Base-by-base conservation (phyloP, 2,888 invertebrate species). In the Pasiphila rectangulata region DNA sequence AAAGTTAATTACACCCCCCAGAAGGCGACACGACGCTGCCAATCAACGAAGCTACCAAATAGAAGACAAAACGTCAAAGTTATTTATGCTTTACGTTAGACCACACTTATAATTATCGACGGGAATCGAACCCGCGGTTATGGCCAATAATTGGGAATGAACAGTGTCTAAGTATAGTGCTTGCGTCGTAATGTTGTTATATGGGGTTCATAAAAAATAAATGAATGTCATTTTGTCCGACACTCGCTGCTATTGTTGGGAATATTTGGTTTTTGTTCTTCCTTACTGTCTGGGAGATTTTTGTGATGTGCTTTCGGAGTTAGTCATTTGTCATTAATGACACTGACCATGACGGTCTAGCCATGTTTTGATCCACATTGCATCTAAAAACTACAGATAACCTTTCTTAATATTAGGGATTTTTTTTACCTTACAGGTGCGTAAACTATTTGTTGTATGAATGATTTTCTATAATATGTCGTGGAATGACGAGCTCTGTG, bases 91-190 rank as follows among this genome's bases (percentile, higher is more conserved):
- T 48, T 61, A 60, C 63, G 61, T 66, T 63, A 62, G 59, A 49
- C 69, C 43, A 53, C 60, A 63, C 66, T 73, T 65, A 70, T 81
- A 86, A 87, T 87, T 86, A 87, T 84, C 79, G 78, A 49, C 66
- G 63, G 72, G 71, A 72, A 84, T 85, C 83, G 79, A 80, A 79
- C 76, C 72, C 54, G 57, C 69, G 64, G 80, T 86, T 86, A 87
- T 76, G 75, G 71, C 75, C 80, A 72, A 74, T 88, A 86, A 88
- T 88, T 86, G 84, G 79, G 75, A 79, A 67, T 49, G 72, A 73
- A 72, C 78, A 69, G 77, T 69, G 69, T 58, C 65, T 84, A 85
- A 87, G 76, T 84, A 85, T 79, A 83, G 79, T 61, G 64, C 63
- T 51, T 50, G 51, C 43, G 57, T 67, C 67, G 71, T 83, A 82